Percentiles rank a stretch among this genome's conserved stretches.
Evolutionary conservation across 2,797 vertebrate species (phyloP).

Genomic region (Chloroceryle amazona): DNA sequence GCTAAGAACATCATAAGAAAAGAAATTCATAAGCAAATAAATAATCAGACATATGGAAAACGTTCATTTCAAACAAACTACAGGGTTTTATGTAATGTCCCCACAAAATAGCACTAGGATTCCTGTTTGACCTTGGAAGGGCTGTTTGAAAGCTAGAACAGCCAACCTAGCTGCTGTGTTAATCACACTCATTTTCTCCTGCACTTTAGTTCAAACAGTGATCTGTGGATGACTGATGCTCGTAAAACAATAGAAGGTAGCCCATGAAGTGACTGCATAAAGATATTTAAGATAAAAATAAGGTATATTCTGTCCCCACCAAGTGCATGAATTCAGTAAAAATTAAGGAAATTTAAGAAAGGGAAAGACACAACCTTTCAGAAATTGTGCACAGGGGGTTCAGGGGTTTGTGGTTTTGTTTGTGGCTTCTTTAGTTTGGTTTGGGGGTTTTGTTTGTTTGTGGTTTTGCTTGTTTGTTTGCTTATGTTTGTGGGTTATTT

Average conservation of each 20-base stretch:
- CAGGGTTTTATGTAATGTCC: not conserved
- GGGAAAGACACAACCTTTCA: not conserved
- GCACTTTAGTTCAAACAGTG: slow-evolving; percentile 14
- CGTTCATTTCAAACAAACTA: not conserved
- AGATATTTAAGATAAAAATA: not conserved
- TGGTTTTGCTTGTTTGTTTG: no score
- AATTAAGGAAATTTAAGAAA: not conserved
- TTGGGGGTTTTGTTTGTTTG: no score
- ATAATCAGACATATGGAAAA: not conserved
- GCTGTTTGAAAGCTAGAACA: not conserved
- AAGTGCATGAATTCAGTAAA: not conserved
- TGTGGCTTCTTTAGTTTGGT: no score
- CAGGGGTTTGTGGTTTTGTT: no score
- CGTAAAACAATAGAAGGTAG: not conserved
- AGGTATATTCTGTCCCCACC: not conserved
- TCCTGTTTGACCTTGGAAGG: not conserved
- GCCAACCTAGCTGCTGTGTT: slow-evolving; percentile 17
- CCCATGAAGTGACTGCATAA: not conserved
- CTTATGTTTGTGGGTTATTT: no score
- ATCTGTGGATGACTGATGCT: not conserved
- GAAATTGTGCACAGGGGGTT: rapidly evolving
- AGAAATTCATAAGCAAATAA: not conserved
- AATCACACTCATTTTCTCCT: slow-evolving; percentile 49
- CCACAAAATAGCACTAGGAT: not conserved
- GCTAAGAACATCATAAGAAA: not conserved